phyloP scores from a whole-genome alignment of 2,113 vertebrate genomes.

The Poicephalus gulielmi region DNA sequence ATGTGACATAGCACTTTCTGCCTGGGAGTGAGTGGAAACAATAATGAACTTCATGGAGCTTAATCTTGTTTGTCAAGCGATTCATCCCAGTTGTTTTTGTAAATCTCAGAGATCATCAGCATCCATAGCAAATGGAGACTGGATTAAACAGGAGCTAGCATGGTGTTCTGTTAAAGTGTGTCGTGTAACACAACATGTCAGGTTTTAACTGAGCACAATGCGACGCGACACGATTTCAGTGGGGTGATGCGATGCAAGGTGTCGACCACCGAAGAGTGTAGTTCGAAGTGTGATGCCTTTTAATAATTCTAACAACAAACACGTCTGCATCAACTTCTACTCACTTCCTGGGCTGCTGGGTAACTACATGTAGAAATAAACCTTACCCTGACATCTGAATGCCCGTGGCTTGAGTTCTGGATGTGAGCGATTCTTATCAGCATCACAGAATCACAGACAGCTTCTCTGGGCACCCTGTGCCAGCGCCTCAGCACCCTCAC shows the following conservation, averaged over 20 bases:
- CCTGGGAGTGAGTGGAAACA: conserved; percentile 5
- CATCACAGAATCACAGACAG: background rate
- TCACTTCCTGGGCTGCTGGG: rapidly evolving
- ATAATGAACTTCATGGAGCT: conserved; percentile 21
- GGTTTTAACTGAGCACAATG: background rate
- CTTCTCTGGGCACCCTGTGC: too few species aligned
- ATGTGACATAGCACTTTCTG: background rate
- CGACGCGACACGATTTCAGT: rapidly evolving
- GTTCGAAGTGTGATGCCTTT: background rate
- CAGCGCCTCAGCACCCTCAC: background rate
- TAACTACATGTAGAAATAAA: background rate
- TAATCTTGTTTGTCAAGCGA: conserved; percentile 68
- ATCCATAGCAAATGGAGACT: background rate
- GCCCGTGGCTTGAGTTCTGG: rapidly evolving
- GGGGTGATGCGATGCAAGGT: rapidly evolving
- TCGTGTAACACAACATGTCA: background rate
- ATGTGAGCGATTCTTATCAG: background rate
- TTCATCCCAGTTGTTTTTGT: conserved; percentile 60
- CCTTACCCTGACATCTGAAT: background rate
- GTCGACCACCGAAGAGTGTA: rapidly evolving
- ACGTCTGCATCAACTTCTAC: background rate
- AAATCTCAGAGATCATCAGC: conserved; percentile 53
- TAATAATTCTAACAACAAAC: rapidly evolving
- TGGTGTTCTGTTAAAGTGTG: background rate
- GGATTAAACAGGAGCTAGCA: background rate